Base-by-base conservation (phyloP, 2,113 vertebrate species). In the Hippolais icterina region DNA sequence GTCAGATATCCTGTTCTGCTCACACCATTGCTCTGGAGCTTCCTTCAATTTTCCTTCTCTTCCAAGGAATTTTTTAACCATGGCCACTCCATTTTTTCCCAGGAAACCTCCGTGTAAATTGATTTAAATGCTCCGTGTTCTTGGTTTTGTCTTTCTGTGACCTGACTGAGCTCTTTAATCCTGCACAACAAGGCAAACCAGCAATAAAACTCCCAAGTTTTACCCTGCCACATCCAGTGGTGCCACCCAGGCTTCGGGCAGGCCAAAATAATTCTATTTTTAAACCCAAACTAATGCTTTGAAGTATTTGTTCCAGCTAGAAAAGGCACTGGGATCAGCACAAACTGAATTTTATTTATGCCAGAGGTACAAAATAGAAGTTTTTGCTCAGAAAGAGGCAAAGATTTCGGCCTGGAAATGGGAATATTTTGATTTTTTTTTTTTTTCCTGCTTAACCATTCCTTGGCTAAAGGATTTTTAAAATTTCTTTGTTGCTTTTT, bases 321-420 rank as follows among this genome's bases (percentile, higher is more conserved):
- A 31, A 84, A 70, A 94, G 83, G 60, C 86, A 39, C 57, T 52
- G 63, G 49, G 57, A 42, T 83, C 92, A 92, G 92, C 69, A 74
- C 24, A 88, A 77, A 35, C 19, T 25, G 2, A 9, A 9, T 69
- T 93, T 79, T 69, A 56, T 84, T 72, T 79, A 39, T 76, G 47
- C 56, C 68, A 88, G 56, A 37, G 66, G 8, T 53, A 44, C 17
- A 37, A 59, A 80, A 66, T 37, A 28, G 60, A 75, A 31, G 5
- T 3, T 86, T 87, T 56, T 27, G n/a, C 78, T 75, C 3, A 0
- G 46, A 56, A 68, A 24, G 17, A 54, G 1, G 6, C 29, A 44
- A 52, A 56, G 75, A 25, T 74, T 75, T 71, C 69, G 57, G 18
- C 22, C 46, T 65, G 39, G 25, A 69, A 53, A 15, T 69, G 70